Percentiles rank a stretch among this genome's conserved stretches.
Conservation (phyloP, 2,888 invertebrate genomes). For the Sinotaia quadrata region DNA sequence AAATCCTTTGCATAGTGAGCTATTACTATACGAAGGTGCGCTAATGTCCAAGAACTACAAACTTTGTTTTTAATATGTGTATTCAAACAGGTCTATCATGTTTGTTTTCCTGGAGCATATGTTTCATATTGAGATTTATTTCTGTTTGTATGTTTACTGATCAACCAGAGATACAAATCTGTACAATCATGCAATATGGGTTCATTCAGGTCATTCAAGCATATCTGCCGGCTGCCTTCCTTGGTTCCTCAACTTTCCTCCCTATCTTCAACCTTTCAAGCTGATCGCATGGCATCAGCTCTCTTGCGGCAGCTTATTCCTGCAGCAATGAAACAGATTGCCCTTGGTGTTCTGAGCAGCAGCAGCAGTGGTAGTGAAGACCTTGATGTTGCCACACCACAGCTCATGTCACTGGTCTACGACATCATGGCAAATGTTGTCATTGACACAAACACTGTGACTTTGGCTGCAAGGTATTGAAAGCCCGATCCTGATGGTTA, state of each 20-base stretch:
- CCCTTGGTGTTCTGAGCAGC: conserved; percentile 45
- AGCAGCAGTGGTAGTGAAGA: conserved; percentile 59
- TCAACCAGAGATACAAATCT: too few species aligned
- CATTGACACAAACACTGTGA: conserved; percentile 18
- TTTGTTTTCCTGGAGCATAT: too few species aligned
- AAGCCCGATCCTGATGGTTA: neutral
- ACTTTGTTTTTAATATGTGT: too few species aligned
- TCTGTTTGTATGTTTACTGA: neutral
- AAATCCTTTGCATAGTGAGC: too few species aligned
- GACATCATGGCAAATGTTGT: conserved; percentile 47
- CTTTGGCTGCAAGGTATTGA: conserved; percentile 28
- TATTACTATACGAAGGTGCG: too few species aligned
- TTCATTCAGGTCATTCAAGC: conserved; percentile 57
- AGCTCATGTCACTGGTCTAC: conserved; percentile 50
- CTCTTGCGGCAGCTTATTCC: conserved; percentile 58
- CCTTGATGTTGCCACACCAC: conserved; percentile 39
- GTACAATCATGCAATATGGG: too few species aligned
- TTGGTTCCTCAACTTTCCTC: conserved; percentile 51
- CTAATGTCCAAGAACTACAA: too few species aligned
- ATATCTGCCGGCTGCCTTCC: conserved; percentile 52
- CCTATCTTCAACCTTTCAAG: conserved; percentile 48
- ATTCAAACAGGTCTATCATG: too few species aligned
- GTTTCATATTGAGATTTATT: too few species aligned
- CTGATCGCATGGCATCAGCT: conserved; percentile 45
- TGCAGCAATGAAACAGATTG: conserved; percentile 53